Evolutionary conservation across 2,797 vertebrate genomes (phyloP).

Genomic region (Tadarida brasiliensis): DNA sequence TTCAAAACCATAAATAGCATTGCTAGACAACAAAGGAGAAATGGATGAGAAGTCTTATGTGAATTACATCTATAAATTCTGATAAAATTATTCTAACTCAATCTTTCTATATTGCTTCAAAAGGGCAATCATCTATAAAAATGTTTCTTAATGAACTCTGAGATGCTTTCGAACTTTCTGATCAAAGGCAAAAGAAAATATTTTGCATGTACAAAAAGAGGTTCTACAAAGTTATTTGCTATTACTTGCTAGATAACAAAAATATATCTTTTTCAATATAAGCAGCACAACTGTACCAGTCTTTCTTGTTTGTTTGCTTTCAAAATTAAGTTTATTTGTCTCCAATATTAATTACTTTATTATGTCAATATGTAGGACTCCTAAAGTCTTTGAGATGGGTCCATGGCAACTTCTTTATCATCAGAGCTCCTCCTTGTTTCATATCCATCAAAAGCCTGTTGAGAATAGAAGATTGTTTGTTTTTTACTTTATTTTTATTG

Average conservation of each 20-base stretch:
- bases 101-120: conserved; percentile 77
- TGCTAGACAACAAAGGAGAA: conserved; percentile 78
- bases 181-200: conserved; percentile 71
- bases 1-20: conserved; percentile 74
- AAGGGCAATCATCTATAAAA: conserved; percentile 75
- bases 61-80: conserved; percentile 63
- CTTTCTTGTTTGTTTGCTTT: background rate
- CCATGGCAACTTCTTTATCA: background rate
- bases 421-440: background rate
- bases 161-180: conserved; percentile 68
- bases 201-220: conserved; percentile 67
- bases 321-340: conserved; percentile 20
- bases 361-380: background rate
- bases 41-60: conserved; percentile 64
- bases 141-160: conserved; percentile 66
- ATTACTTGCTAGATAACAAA: conserved; percentile 54
- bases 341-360: conserved; percentile 16
- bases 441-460: background rate
- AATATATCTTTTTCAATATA: conserved; percentile 51
- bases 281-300: background rate
- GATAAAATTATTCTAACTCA: conserved; percentile 74
- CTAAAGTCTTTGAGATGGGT: background rate
- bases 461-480: background rate
- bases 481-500: background rate
- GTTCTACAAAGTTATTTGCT: conserved; percentile 4